These are phyloP conservation scores for Ceratosolen solmsi DNA, from an alignment of 1,140 invertebrate species.

Conservation along the genomic window DNA sequence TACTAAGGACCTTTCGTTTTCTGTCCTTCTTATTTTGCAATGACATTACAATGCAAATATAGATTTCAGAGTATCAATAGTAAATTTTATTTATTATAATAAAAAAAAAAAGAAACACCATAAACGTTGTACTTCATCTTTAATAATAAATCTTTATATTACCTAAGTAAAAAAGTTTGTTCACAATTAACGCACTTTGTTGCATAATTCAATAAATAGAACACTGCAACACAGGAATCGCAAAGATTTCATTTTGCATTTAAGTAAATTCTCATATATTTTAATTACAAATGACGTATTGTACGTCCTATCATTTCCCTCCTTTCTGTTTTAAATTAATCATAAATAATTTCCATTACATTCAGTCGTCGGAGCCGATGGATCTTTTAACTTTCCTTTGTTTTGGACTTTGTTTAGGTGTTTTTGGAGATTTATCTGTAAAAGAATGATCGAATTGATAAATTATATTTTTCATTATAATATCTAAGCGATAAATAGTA, in stretches of 20 bases:
- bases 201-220: slow-evolving; percentile 21
- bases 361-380: slow-evolving; percentile 77
- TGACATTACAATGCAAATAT: slow-evolving; percentile 40
- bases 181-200: slow-evolving; percentile 39
- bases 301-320: slow-evolving; percentile 40
- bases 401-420: slow-evolving; percentile 80
- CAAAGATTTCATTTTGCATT: slow-evolving; percentile 39
- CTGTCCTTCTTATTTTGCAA: slow-evolving; percentile 25
- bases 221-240: slow-evolving; percentile 32
- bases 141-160: slow-evolving; percentile 42
- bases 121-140: slow-evolving; percentile 43
- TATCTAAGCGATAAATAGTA: slow-evolving; percentile 23
- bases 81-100: slow-evolving; percentile 45
- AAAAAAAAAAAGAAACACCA: slow-evolving; percentile 44
- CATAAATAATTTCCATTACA: slow-evolving; percentile 53
- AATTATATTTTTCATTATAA: slow-evolving; percentile 24
- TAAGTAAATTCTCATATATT: slow-evolving; percentile 36
- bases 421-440: slow-evolving; percentile 74
- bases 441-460: slow-evolving; percentile 35
- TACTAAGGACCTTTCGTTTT: background rate
- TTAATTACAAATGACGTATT: slow-evolving; percentile 36
- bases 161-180: slow-evolving; percentile 48
- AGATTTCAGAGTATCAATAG: slow-evolving; percentile 45
- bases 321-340: slow-evolving; percentile 30
- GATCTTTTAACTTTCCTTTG: slow-evolving; percentile 82